Evolutionary conservation across 2,113 vertebrate genomes (phyloP), one percentile per base, ranked within the genome.

Genomic region (Hippocampus comes): DNA sequence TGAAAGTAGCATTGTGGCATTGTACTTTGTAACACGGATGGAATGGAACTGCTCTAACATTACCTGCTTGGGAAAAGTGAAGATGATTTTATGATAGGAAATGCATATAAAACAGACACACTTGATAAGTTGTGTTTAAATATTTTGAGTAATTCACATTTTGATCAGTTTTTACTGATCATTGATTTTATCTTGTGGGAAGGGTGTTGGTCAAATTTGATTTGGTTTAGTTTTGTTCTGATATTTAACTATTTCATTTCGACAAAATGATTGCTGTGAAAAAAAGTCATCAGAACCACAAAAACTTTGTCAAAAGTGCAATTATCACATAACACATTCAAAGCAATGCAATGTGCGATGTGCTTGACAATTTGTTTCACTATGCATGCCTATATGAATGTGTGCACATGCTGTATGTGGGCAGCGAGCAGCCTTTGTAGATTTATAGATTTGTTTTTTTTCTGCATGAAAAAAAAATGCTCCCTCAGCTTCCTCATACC

Each of bases 1-100:
- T 79, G 83, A 87, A 86, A 79, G 75, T 46, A 18, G 72, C 76
- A 53, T 68, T 78, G 67, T 66, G 18, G n/a, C 46, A 23, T 73
- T 73, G 79, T 71, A n/a, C 43, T 74, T 72, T 66, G 25, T 60
- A 67, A 71, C 80, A 75, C 73, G 73, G 66, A 75, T 73, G 64
- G 38, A 68, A 65, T 18, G 38, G 14, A 49, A 69, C n/a, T 61
- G 64, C 59, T 76, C 72, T 82, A 81, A 84, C 76, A 72, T 57
- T 5, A 27, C 2, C 5, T 27, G 56, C 2, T 27, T 25, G n/a
- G 11, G 5, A 59, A 59, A 59, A 11, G 5, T 59, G n/a, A 51
- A 51, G 48, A 14, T 10, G 2, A 25, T 25, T 59, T 25, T 5
- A 1, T 27, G 34, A 38, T 38, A 25, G 4, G n/a, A 59, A 59